Base-by-base conservation (phyloP, 2,888 invertebrate species). In the Brachynemurus nebulosus region DNA sequence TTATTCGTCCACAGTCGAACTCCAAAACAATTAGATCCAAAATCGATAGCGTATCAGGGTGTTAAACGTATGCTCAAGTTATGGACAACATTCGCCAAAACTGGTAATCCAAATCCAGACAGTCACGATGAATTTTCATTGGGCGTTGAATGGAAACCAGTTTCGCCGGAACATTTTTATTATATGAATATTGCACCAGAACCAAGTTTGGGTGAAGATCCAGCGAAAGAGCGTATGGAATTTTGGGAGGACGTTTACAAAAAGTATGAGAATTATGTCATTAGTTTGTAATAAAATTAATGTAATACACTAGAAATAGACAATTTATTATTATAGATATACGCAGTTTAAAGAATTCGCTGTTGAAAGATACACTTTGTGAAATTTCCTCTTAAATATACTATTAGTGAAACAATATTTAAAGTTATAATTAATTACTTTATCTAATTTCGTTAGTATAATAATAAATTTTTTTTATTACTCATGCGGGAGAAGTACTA, bases 201-300 rank as follows among this genome's bases (percentile, higher is more conserved):
- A 9, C 21, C 48, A 12, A 41, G 21, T 2, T n/a, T 14, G 12
- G 46, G 35, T 19, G 33, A 40, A 7, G 20, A 50, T 45, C 50
- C 50, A 11, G 50, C 48, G 11, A 6, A 25, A 17, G 44, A 47
- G 12, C 23, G 48, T 23, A 40, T 48, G 45, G 11, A 19, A 9
- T 39, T 47, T 27, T 50, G 50, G 50, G 21, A 40, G 7, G 40
- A n/a, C n/a, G n/a, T n/a, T n/a, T n/a, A n/a, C n/a, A n/a, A n/a
- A n/a, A n/a, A n/a, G n/a, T n/a, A n/a, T n/a, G n/a, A n/a, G n/a
- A n/a, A n/a, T n/a, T n/a, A n/a, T n/a, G n/a, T n/a, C n/a, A n/a
- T n/a, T n/a, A n/a, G n/a, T n/a, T n/a, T n/a, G n/a, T n/a, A n/a
- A n/a, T n/a, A n/a, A n/a, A n/a, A n/a, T n/a, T n/a, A n/a, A n/a